Base-by-base conservation (phyloP, 23 tunicate genomes). In the Trididemnum miniatum region DNA sequence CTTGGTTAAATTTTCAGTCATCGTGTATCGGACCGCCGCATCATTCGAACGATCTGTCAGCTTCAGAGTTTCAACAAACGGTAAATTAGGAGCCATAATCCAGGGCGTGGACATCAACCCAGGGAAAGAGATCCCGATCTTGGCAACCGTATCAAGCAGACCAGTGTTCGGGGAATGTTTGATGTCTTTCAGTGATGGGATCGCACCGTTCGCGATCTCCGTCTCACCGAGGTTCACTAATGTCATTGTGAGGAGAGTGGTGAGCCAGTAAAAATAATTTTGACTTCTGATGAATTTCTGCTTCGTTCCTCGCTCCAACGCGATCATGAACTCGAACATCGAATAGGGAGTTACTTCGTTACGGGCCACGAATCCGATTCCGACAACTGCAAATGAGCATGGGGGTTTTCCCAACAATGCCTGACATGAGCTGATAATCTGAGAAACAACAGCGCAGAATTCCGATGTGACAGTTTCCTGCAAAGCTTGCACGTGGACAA, bases 291-390 rank as follows among this genome's bases (percentile, higher is more conserved):
- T 38, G 3, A 4, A 22, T 32, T n/a, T 67, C 7, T 31, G 38
- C 18, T 67, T 7, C 20, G 20, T 3, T 4, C 75, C 75, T 67
- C 38, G 22, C n/a, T 31, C 38, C 32, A 67, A 32, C 25, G 25
- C 38, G 4, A 67, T 33, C 37, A 33, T 33, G 7, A 30, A 20
- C 32, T 67, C 75, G 32, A 31, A 31, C 9, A 12, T 2, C 38
- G 75, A 67, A 32, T 67, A 67, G 20, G 75, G 75, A 5, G 75
- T 67, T 31, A 67, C n/a, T 32, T 67, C 75, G 9, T 67, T 33
- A 7, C 75, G 75, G 7, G 75, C 75, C 20, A 67, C 4, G 4
- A 38, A 37, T 32, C 75, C 75, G n/a, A 31, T 20, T 5, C 75
- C 37, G 7, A 67, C 38, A 31, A 67, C 12, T 7, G 75, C 75